Base-by-base conservation (phyloP, 2,888 invertebrate genomes). In the Macroteleia sp. region DNA sequence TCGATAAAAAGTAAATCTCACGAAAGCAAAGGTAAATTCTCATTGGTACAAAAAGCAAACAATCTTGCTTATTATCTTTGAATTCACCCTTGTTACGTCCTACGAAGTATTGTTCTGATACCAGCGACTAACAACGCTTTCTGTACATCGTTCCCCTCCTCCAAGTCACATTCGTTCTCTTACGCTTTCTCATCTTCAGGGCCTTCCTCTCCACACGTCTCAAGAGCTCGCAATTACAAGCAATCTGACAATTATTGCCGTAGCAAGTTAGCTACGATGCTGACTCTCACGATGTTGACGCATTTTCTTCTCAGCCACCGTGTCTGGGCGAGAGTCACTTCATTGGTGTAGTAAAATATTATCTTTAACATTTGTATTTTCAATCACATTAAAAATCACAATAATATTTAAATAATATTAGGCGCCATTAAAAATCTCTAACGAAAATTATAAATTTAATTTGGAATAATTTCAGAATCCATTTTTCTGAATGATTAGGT, bases 161-260 rank as follows among this genome's bases (percentile, higher is more conserved):
- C 30, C 22, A 14, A 34, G 48, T 17, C 54, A 61, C 71, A 57
- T 73, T 69, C 64, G 56, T 79, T 69, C 57, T 79, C 71, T 64
- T 69, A 59, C 48, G 57, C 74, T 42, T 66, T 79, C 79, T 52
- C 71, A 66, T 77, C 77, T 69, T 79, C 73, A 46, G 30, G 69
- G 46, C 66, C 61, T 61, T 77, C 69, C 74, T 75, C 82, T 83
- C 83, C 82, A 85, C 83, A 86, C 83, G 88, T 89, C 88, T 88
- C 87, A 82, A 89, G 86, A 85, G 87, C 84, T 87, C 86, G 87
- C 88, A 88, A 88, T 89, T 88, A 88, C 88, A 84, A 87, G 86
- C 88, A 87, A 88, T 88, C 88, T 85, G 87, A 86, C 89, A 88
- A 88, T 88, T 86, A 88, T 86, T 85, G 84, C 82, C 81, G 81